Percentiles rank a stretch among this genome's conserved stretches.
Conservation (phyloP, 2,797 vertebrate species). For the Hippoglossus hippoglossus region DNA sequence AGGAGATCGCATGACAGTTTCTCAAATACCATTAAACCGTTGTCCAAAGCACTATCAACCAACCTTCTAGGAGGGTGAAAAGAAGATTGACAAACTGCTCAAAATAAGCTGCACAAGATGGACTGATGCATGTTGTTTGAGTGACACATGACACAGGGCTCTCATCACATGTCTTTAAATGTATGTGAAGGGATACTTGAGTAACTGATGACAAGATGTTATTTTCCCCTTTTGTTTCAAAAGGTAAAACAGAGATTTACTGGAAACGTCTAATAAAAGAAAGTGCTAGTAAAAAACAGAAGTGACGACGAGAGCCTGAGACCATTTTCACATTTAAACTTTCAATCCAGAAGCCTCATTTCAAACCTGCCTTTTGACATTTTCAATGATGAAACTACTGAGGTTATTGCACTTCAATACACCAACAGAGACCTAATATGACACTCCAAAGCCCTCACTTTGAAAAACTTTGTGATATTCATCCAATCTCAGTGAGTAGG, state of each 20-base stretch:
- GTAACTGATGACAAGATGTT: not conserved
- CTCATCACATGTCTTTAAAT: constrained; percentile 10
- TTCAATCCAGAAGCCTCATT: not conserved
- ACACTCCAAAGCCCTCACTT: constrained; percentile 19
- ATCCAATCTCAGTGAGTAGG: constrained; percentile 39
- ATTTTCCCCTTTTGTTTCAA: not conserved
- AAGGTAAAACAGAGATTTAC: not conserved
- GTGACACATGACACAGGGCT: constrained; percentile 10
- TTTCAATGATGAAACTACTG: not conserved
- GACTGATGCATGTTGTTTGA: constrained; percentile 6
- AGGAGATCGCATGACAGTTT: not conserved
- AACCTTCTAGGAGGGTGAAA: constrained; percentile 4
- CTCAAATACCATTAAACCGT: not conserved
- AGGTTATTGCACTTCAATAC: constrained; percentile 3
- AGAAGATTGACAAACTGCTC: constrained; percentile 1
- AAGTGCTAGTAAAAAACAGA: not conserved
- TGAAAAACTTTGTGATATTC: constrained; percentile 45
- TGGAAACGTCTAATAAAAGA: not conserved
- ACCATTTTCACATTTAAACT: not conserved
- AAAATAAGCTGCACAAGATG: constrained; percentile 9
- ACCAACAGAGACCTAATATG: constrained; percentile 1
- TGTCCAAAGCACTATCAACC: not conserved
- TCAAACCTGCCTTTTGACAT: constrained; percentile 18
- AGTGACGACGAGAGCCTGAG: not conserved
- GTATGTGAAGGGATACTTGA: constrained; percentile 8